These are phyloP conservation scores for Rosalia funebris DNA, from an alignment of 2,888 invertebrate species.

Conservation along the genomic window DNA sequence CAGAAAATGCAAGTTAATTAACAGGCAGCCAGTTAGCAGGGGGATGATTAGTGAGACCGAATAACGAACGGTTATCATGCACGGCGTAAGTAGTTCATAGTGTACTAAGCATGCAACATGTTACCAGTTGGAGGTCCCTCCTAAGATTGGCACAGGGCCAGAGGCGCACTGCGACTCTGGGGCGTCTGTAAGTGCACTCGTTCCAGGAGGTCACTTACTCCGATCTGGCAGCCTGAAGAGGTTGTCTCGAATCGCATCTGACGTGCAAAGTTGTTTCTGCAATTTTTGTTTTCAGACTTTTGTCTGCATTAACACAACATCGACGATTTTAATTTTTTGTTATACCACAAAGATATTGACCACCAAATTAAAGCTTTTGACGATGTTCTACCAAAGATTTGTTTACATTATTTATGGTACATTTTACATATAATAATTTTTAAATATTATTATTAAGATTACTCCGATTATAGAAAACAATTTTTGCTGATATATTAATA, in stretches of 20 bases:
- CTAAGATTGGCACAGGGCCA: conserved; percentile 57
- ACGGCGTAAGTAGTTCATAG: conserved; percentile 16
- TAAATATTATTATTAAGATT: no score
- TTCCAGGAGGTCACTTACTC: conserved; percentile 23
- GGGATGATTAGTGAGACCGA: conserved; percentile 3
- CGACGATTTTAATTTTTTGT: no score
- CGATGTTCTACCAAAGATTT: no score
- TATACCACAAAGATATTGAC: no score
- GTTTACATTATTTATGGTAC: no score
- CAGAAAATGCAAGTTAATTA: conserved; percentile 21
- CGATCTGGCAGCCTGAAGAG: conserved; percentile 5
- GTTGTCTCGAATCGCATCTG: conserved; percentile 15
- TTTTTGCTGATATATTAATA: no score
- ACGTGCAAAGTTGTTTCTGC: no score
- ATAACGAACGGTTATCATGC: conserved; percentile 21
- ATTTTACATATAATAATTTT: no score
- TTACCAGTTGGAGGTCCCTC: conserved; percentile 25
- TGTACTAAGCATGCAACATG: conserved; percentile 32
- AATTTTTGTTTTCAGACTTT: no score
- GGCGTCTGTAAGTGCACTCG: conserved; percentile 14
- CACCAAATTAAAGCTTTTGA: no score
- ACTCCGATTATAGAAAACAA: no score
- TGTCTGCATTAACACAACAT: no score
- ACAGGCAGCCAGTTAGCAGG: conserved; percentile 20
- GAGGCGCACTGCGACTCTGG: conserved; percentile 60